These are phyloP conservation scores for Takifugu rubripes DNA, from an alignment of 2,797 vertebrate species.

Conservation along the genomic window DNA sequence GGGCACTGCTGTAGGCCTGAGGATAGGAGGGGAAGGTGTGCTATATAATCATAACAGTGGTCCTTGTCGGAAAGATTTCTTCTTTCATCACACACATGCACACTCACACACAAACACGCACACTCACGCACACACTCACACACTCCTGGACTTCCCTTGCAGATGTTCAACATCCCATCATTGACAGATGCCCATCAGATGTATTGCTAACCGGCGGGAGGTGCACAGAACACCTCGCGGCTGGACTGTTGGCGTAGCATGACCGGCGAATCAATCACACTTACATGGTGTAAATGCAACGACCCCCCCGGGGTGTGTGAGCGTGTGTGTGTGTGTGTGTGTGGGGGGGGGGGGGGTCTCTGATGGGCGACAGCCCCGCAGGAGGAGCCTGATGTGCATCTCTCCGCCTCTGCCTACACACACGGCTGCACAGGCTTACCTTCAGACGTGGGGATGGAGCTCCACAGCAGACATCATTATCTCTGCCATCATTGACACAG, in stretches of 20 bases:
- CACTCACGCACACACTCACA: conserved; percentile 1
- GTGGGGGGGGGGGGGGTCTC: too few species aligned
- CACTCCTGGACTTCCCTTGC: conserved; percentile 22
- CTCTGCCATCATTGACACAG: conserved; percentile 39
- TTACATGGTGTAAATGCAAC: conserved; percentile 71
- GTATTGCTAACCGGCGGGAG: conserved; percentile 58
- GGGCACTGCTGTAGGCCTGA: conserved; percentile 2
- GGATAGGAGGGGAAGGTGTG: not conserved
- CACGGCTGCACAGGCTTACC: conserved; percentile 7
- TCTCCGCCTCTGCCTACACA: conserved; percentile 20
- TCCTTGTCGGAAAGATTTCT: too few species aligned
- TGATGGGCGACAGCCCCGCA: too few species aligned
- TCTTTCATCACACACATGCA: not conserved
- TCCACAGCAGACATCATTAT: conserved; percentile 42
- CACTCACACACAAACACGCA: not conserved
- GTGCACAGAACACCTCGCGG: conserved; percentile 33
- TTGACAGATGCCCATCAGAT: conserved; percentile 63
- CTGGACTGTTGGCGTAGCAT: conserved; percentile 33
- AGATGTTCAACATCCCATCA: conserved; percentile 55
- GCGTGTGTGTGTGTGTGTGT: too few species aligned
- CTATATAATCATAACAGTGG: too few species aligned
- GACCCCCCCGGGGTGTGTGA: conserved; percentile 22
- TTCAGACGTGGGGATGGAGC: conserved; percentile 19
- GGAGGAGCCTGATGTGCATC: conserved; percentile 10
- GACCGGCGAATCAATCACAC: conserved; percentile 66